phyloP scores from a whole-genome alignment of 2,888 invertebrate genomes.

The Urechis unicinctus region DNA sequence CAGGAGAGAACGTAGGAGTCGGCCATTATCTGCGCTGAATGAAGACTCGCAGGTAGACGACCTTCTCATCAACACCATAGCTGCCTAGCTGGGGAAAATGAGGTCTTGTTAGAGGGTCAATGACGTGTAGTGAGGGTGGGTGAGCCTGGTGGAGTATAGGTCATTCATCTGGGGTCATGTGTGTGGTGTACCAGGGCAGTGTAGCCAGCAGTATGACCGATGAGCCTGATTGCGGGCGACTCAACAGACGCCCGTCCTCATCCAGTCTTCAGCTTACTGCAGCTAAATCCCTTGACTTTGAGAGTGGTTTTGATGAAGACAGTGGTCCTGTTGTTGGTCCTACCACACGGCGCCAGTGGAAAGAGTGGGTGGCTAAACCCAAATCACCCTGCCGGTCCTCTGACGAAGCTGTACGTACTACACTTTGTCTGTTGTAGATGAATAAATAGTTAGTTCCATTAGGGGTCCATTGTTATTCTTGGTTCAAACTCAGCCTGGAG shows the following conservation, averaged over 20 bases:
- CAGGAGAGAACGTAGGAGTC: not conserved
- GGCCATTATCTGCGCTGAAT: not conserved
- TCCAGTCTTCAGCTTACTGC: not conserved
- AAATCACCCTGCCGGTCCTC: not conserved
- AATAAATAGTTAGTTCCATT: no score
- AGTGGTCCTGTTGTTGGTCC: slow-evolving; percentile 2
- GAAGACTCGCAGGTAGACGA: not conserved
- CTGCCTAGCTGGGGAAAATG: no score
- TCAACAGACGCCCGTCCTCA: not conserved
- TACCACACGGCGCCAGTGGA: slow-evolving; percentile 10
- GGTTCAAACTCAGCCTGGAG: no score
- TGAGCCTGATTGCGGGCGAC: not conserved
- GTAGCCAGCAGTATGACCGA: not conserved
- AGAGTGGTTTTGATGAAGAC: not conserved
- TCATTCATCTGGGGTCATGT: no score
- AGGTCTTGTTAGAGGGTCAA: no score
- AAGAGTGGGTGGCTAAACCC: slow-evolving; percentile 8
- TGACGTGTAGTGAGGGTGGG: no score
- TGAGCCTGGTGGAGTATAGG: no score
- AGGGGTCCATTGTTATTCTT: no score
- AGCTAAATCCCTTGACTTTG: not conserved
- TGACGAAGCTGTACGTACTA: not conserved
- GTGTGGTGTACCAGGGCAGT: no score
- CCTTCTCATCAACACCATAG: no score
- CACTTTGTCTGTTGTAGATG: no score